Percentiles rank a stretch among this genome's conserved stretches.
These are phyloP conservation scores for Falcunculus frontatus DNA, from an alignment of 2,113 vertebrate genomes.

Conservation along the genomic window DNA sequence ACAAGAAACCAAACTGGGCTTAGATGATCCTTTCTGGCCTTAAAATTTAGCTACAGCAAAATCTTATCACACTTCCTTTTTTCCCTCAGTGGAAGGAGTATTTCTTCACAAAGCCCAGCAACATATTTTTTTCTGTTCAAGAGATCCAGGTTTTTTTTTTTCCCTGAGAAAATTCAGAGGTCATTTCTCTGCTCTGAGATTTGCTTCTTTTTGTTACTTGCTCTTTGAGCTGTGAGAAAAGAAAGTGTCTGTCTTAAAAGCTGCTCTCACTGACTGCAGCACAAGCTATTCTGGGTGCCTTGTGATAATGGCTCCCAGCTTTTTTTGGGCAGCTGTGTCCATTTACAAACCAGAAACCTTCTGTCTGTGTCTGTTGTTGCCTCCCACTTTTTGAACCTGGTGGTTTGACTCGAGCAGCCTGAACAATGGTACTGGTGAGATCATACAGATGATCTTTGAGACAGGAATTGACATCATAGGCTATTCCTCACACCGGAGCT, in stretches of 20 bases:
- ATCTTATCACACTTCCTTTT: conserved; percentile 12
- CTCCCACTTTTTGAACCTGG: background rate
- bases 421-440: background rate
- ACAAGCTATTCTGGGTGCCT: conserved; percentile 8
- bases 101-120: conserved; percentile 39
- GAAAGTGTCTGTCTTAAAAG: conserved; percentile 49
- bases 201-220: conserved; percentile 58
- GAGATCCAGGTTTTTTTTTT: conserved; percentile 45
- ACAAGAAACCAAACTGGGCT: background rate
- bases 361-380: background rate
- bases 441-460: background rate
- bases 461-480: background rate
- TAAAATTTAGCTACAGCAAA: background rate
- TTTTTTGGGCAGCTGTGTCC: background rate
- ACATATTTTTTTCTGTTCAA: conserved; percentile 7
- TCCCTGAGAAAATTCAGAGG: conserved; percentile 66
- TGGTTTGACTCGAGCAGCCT: background rate
- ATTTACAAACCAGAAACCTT: conserved; percentile 1
- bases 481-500: background rate
- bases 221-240: conserved; percentile 59
- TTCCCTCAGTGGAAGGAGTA: conserved; percentile 30
- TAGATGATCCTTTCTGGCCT: background rate
- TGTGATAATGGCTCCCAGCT: background rate
- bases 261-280: background rate
- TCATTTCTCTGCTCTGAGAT: conserved; percentile 64